A percentile compares a stretch with the other conserved stretches of the same genome.
Evolutionary conservation across 2,888 invertebrate species (phyloP).

Genomic region (Abscondita cerata): DNA sequence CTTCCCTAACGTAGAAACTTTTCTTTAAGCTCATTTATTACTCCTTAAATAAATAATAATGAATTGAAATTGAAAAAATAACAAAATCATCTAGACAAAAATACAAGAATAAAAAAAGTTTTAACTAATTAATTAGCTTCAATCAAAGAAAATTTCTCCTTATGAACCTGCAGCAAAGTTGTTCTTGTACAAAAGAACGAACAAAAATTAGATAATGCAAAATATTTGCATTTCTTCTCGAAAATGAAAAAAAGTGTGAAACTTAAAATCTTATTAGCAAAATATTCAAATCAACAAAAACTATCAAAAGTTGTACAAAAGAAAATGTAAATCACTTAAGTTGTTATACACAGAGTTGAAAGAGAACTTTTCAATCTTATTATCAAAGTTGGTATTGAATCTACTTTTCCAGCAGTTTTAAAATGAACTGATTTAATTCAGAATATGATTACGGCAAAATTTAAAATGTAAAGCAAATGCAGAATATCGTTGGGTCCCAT

Average conservation of each 20-base stretch:
- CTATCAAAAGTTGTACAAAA: slow-evolving; percentile 34
- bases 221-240: too few relatives aligned
- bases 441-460: slow-evolving; percentile 60
- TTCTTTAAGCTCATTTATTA: too few relatives aligned
- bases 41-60: too few relatives aligned
- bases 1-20: too few relatives aligned
- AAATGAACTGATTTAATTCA: slow-evolving; percentile 61
- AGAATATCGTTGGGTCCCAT: slow-evolving; percentile 59
- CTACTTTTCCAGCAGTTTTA: slow-evolving; percentile 51
- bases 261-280: slow-evolving; percentile 31
- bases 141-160: too few relatives aligned
- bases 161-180: too few relatives aligned
- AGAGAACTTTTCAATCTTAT: slow-evolving; percentile 55
- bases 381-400: slow-evolving; percentile 54
- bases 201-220: too few relatives aligned
- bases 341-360: slow-evolving; percentile 35
- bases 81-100: too few relatives aligned
- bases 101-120: too few relatives aligned
- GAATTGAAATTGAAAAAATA: too few relatives aligned
- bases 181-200: too few relatives aligned
- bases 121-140: too few relatives aligned
- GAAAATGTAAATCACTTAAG: slow-evolving; percentile 38
- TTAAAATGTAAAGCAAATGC: slow-evolving; percentile 61
- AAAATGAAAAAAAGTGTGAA: slow-evolving; percentile 2
- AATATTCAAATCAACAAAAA: slow-evolving; percentile 31